phyloP scores from a whole-genome alignment of 2,113 vertebrate species.

The Halcyon malimbica region DNA sequence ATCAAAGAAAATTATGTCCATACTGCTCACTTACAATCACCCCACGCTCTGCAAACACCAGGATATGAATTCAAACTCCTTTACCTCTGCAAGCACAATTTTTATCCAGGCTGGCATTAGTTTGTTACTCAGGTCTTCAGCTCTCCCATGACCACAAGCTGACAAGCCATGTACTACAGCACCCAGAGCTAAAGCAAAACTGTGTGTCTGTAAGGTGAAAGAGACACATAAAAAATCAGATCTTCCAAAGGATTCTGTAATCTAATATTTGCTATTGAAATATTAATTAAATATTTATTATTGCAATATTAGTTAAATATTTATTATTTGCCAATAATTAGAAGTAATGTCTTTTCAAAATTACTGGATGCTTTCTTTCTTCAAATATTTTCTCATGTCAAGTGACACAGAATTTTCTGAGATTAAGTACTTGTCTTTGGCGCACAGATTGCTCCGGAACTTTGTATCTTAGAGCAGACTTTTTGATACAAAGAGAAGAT shows the following conservation, averaged over 20 bases:
- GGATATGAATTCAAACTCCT: neutral
- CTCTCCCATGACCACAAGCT: slow-evolving; percentile 89
- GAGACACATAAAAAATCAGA: neutral
- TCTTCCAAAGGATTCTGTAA: neutral
- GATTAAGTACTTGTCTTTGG: neutral
- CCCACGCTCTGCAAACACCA: neutral
- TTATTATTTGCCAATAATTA: neutral
- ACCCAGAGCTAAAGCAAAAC: slow-evolving; percentile 92
- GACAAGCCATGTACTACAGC: slow-evolving; percentile 87
- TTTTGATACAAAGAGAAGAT: neutral
- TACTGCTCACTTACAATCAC: neutral
- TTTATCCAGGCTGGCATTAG: slow-evolving; percentile 91
- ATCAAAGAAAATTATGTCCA: neutral
- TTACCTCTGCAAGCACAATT: slow-evolving; percentile 88
- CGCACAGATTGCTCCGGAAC: neutral
- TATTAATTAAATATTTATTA: neutral
- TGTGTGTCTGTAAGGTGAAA: slow-evolving; percentile 81
- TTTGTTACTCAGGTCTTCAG: slow-evolving; percentile 84
- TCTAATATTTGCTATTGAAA: neutral
- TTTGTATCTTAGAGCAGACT: neutral
- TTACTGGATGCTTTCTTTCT: neutral
- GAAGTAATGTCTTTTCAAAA: neutral
- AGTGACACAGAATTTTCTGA: neutral
- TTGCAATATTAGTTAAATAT: neutral
- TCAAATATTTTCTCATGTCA: neutral